phyloP scores from a whole-genome alignment of 2,113 vertebrate species.

The Lampris incognitus region DNA sequence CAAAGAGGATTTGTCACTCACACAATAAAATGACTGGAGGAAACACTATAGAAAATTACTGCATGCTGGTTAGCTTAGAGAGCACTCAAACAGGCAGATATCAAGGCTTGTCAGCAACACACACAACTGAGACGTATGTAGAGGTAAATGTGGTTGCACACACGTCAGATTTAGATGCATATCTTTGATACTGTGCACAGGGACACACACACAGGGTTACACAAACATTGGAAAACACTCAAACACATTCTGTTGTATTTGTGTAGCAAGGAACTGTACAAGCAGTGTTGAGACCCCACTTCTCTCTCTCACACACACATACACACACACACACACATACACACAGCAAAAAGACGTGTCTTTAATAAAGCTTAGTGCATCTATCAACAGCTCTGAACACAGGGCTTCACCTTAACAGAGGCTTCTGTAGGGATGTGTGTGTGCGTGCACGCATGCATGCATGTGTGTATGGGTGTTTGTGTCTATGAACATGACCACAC shows the following conservation, averaged over 20 bases:
- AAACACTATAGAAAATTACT: slow-evolving; percentile 35
- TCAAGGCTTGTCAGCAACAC: too few species aligned
- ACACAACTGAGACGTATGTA: too few species aligned
- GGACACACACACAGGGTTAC: slow-evolving; percentile 6
- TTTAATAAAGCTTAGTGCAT: slow-evolving; percentile 68
- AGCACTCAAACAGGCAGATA: too few species aligned
- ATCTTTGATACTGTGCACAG: background rate
- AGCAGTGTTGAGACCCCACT: too few species aligned
- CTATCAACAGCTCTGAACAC: slow-evolving; percentile 63
- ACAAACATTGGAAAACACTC: slow-evolving; percentile 32
- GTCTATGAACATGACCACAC: slow-evolving; percentile 63
- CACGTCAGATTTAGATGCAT: too few species aligned
- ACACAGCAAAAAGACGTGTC: slow-evolving; percentile 22
- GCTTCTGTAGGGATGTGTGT: slow-evolving; percentile 17
- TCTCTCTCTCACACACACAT: slow-evolving; percentile 1
- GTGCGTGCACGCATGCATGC: slow-evolving; percentile 19
- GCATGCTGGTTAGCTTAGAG: slow-evolving; percentile 14
- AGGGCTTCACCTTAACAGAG: slow-evolving; percentile 48
- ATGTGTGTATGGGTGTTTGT: background rate
- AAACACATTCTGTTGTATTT: background rate
- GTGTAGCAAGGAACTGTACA: too few species aligned
- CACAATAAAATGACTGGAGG: slow-evolving; percentile 26
- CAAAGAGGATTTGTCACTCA: slow-evolving; percentile 59
- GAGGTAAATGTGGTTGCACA: too few species aligned
- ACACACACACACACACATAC: slow-evolving; percentile 34